A percentile compares a stretch with the other conserved stretches of the same genome.
Conservation (phyloP, 2,888 invertebrate genomes). For the Troides oblongomaculatus region DNA sequence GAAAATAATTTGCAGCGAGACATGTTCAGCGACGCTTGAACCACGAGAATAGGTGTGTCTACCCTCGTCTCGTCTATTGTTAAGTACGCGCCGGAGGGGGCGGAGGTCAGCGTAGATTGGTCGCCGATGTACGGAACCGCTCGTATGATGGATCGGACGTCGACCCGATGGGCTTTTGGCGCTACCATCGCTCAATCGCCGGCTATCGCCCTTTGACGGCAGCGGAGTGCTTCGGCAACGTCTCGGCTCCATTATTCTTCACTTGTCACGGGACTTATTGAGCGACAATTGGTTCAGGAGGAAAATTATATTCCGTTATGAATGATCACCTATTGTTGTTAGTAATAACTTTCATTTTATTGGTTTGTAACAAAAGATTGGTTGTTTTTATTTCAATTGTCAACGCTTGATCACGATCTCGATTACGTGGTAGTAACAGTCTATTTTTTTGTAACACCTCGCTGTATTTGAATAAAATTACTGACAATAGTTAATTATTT, state of each 20-base stretch:
- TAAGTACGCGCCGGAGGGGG: constrained; percentile 26
- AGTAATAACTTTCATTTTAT: not conserved
- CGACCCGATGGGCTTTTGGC: constrained; percentile 71
- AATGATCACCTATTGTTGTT: constrained; percentile 7
- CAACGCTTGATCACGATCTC: no score
- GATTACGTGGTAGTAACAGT: no score
- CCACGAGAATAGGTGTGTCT: constrained; percentile 29
- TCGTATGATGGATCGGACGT: constrained; percentile 70
- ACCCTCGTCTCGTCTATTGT: constrained; percentile 19
- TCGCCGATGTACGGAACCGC: constrained; percentile 49
- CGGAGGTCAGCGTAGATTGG: constrained; percentile 46
- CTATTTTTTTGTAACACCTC: no score
- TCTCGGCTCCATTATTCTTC: constrained; percentile 71
- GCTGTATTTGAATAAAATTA: no score
- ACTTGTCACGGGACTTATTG: constrained; percentile 37
- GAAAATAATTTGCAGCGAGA: constrained; percentile 71
- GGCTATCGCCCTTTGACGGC: constrained; percentile 66
- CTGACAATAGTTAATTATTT: no score
- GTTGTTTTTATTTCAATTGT: no score
- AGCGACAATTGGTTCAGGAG: constrained; percentile 12
- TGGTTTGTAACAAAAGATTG: no score
- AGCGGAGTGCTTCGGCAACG: constrained; percentile 52
- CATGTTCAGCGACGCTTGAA: constrained; percentile 44
- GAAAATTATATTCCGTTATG: constrained; percentile 8
- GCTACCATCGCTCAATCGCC: constrained; percentile 73